A percentile compares a stretch with the other conserved stretches of the same genome.
These are phyloP conservation scores for Tillus elongatus DNA, from an alignment of 2,888 invertebrate genomes.

Conservation along the genomic window DNA sequence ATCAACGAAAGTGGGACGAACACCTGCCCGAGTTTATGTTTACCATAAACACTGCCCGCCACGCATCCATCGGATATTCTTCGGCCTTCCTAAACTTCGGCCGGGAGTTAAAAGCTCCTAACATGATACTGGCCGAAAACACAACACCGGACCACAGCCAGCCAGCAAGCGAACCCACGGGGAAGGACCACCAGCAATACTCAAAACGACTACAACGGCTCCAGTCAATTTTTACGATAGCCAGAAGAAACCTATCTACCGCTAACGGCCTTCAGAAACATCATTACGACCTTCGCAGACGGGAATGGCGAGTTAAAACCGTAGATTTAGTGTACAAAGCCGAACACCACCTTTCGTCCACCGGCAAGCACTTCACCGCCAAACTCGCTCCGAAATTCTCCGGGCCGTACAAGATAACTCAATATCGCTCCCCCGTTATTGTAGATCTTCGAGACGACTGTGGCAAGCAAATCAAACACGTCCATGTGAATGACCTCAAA, in stretches of 20 bases:
- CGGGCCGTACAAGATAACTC: constrained; percentile 6
- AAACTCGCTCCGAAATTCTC: constrained; percentile 10
- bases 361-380: constrained; percentile 5
- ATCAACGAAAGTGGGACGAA: constrained; percentile 23
- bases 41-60: constrained; percentile 19
- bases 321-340: constrained; percentile 7
- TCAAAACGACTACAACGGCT: too few species aligned
- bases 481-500: constrained; percentile 9
- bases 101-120: constrained; percentile 8
- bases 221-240: too few species aligned
- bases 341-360: constrained; percentile 5
- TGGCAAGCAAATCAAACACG: constrained; percentile 4
- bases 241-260: too few species aligned
- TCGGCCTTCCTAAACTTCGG: constrained; percentile 21
- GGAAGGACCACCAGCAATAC: too few species aligned
- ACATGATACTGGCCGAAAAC: too few species aligned
- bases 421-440: neutral
- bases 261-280: too few species aligned
- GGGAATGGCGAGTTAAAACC: too few species aligned
- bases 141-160: too few species aligned
- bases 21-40: constrained; percentile 20
- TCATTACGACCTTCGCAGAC: constrained; percentile 7
- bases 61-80: constrained; percentile 13
- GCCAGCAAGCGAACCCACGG: too few species aligned
- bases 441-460: constrained; percentile 4